phyloP scores from a whole-genome alignment of 2,797 vertebrate species.

The Trachurus trachurus region DNA sequence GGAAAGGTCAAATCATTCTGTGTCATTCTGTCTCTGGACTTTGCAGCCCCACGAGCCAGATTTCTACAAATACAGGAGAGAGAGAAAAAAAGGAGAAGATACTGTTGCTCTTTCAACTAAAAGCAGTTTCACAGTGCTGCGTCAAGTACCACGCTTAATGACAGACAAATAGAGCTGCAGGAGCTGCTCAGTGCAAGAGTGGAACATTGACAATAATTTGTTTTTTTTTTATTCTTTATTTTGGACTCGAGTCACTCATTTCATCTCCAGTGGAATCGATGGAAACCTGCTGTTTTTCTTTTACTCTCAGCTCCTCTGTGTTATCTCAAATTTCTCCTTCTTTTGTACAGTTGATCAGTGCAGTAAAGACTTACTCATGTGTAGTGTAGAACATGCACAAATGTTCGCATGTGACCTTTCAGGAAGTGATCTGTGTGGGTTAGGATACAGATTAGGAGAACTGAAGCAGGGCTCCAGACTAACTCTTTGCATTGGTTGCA shows the following conservation, averaged over 20 bases:
- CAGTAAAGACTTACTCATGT: constrained; percentile 17
- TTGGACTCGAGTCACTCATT: not conserved
- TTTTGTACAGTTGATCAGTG: constrained; percentile 12
- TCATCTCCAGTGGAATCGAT: not conserved
- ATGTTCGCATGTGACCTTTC: constrained; percentile 2
- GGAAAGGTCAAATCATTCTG: too few relatives aligned
- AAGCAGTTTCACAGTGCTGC: not conserved
- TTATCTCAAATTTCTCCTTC: constrained; percentile 1
- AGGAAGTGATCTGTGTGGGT: not conserved
- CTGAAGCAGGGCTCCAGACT: not conserved
- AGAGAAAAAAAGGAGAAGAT: not conserved
- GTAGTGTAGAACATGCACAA: not conserved
- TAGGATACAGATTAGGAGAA: not conserved
- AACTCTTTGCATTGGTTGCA: too few relatives aligned
- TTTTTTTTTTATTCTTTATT: not conserved
- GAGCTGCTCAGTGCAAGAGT: not conserved
- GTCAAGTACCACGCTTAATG: not conserved
- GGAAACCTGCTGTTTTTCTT: not conserved
- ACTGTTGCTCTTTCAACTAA: not conserved
- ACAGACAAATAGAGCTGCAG: too few relatives aligned
- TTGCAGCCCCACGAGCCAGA: not conserved
- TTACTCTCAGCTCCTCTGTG: not conserved
- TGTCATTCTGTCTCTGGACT: too few relatives aligned
- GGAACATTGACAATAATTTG: not conserved
- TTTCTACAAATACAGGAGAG: not conserved